A percentile compares a stretch with the other conserved stretches of the same genome.
phyloP scores from a whole-genome alignment of 2,797 vertebrate genomes.

The Xiphorhynchus erythropygius region DNA sequence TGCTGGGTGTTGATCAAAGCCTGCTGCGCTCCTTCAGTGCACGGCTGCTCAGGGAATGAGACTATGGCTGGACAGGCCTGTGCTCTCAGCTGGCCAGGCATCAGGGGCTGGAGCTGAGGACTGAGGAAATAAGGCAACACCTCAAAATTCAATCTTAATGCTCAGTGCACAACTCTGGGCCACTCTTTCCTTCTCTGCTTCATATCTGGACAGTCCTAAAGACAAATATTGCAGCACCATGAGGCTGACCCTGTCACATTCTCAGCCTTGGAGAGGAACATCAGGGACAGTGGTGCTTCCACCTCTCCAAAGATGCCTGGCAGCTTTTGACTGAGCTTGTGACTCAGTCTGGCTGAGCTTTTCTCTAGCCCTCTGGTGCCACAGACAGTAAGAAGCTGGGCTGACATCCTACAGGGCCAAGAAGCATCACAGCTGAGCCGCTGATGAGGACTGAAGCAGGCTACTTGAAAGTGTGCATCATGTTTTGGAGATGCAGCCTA shows the following conservation, averaged over 20 bases:
- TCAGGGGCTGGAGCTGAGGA: not conserved
- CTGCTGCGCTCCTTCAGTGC: not conserved
- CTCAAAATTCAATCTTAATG: accelerated
- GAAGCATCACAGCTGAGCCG: accelerated
- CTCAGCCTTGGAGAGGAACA: not conserved
- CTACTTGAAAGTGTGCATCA: not conserved
- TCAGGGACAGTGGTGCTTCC: not conserved
- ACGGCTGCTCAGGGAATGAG: accelerated
- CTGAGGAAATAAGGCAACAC: not conserved
- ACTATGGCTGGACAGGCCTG: not conserved
- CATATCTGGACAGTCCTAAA: not conserved
- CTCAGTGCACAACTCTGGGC: not conserved
- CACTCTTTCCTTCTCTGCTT: not conserved
- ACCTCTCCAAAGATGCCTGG: not conserved
- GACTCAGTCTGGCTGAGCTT: not conserved
- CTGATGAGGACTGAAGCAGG: not conserved
- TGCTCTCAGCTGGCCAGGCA: not conserved
- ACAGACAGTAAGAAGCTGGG: accelerated
- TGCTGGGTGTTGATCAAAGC: accelerated
- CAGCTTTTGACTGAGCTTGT: accelerated
- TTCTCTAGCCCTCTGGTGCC: not conserved
- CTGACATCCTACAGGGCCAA: not conserved
- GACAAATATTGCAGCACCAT: accelerated
- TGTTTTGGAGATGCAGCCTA: not conserved
- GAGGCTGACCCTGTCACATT: not conserved